Base-by-base conservation (phyloP, 1,140 invertebrate species). In the Aleiodes sp. region DNA sequence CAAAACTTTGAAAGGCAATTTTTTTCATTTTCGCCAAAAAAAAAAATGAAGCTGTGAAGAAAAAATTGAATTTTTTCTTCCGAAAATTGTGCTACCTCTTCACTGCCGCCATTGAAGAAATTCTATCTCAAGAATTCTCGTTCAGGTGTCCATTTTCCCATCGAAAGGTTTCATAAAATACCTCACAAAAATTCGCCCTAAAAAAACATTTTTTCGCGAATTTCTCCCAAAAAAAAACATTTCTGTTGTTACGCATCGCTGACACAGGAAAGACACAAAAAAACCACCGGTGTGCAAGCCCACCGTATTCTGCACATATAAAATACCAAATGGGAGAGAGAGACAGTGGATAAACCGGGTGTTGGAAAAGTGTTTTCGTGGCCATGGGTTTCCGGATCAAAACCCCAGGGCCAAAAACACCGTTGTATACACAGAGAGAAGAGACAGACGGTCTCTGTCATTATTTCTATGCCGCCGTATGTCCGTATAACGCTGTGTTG, bases 381-480 rank as follows among this genome's bases (percentile, higher is more conserved):
- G 46, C 68, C 26, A 52, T 52, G 46, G 16, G 76, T 74, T 83
- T 83, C 82, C 80, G 82, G 80, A 81, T 82, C 78, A 75, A 75
- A 71, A 79, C 75, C 78, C n/a, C n/a, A n/a, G n/a, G n/a, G n/a
- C n/a, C n/a, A n/a, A n/a, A n/a, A 52, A 21, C 10, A 35, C 31
- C 4, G 4, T 35, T 35, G 76, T 68, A 62, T 67, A 75, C 71
- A 74, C 74, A 68, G n/a, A 29, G 73, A 72, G 76, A 76, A 75
- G 73, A 73, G 73, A 73, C 74, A 59, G 60, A 70, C 68, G 60
- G 39, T 2, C 78, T 77, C 80, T 82, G 78, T 82, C 82, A 82
- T 83, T 82, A 83, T 82, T 82, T 79, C 78, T 78, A n/a, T 76
- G 77, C 78, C 80, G 74, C 72, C 77, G 78, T 77, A 77, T 76